Base-by-base conservation (phyloP, 1,140 invertebrate species). In the Acromyrmex charruanus region DNA sequence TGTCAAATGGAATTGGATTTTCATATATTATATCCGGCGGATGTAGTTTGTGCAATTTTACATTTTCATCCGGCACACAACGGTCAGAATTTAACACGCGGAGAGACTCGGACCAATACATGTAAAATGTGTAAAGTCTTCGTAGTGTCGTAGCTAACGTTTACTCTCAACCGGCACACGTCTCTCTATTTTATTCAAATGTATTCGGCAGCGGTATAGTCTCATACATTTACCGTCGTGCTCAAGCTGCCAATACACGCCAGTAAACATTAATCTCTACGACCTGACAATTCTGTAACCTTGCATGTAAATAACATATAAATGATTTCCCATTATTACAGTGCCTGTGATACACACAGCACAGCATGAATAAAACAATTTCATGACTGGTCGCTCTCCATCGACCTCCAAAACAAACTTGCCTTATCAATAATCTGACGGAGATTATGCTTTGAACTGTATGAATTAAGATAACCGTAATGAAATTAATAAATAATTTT, bases 101-200 rank as follows among this genome's bases (percentile, higher is more conserved):
- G 21, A 21, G 39, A 63, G 7, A 21, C n/a, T 25, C 77, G 65
- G 3, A 35, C 65, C 58, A 14, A 81, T 59, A 31, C 39, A 12
- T 82, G 39, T 59, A 55, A n/a, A 55, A 53, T 59, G 53, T 55
- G 65, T n/a, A 14, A 80, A 80, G 77, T 71, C 39, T 74, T 55
- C 18, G 55, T 16, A 35, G 55, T 59, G 39, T 35, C 69, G 39
- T 61, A 39, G 31, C 53, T 81, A 61, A 75, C 69, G 39, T 63
- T 81, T 61, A 25, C 35, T 61, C 25, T 51, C 49, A 63, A 25
- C 35, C n/a, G 72, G 53, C 72, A 53, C 35, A 53, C 51, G 31
- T 31, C 14, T 85, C 49, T 51, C 66, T 80, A 85, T 82, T 68
- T 81, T 82, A 87, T 82, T 75, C 66, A 85, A 87, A 87, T 72